Evolutionary conservation across 1,140 invertebrate species (phyloP).

Genomic region (Caerostris extrusa): DNA sequence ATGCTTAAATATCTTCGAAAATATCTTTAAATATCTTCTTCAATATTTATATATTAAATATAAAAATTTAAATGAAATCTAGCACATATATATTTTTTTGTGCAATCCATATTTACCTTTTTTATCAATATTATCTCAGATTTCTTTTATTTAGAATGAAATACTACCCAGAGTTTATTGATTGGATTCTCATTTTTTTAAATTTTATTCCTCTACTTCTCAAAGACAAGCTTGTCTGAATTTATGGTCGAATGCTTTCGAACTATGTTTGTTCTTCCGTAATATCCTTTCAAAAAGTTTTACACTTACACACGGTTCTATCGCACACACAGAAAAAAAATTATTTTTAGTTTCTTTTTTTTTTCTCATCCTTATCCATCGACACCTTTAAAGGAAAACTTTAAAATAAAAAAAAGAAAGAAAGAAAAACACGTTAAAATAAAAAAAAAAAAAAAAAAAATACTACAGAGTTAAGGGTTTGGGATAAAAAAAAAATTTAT

Average conservation of each 20-base stretch:
- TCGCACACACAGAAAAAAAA: not conserved
- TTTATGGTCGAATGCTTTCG: not conserved
- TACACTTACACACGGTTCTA: conserved; percentile 3
- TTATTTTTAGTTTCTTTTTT: not conserved
- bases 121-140: not conserved
- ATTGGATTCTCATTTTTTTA: conserved; percentile 19
- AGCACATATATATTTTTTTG: no score
- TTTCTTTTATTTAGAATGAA: not conserved
- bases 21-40: no score
- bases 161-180: not conserved
- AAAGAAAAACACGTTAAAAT: not conserved
- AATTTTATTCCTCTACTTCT: not conserved
- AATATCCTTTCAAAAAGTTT: not conserved
- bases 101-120: not conserved
- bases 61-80: no score
- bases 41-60: no score
- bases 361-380: not conserved
- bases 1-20: no score
- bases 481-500: not conserved
- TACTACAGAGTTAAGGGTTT: conserved; percentile 1
- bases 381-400: not conserved
- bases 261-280: not conserved
- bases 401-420: not conserved
- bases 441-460: not conserved
- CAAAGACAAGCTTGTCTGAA: not conserved